Base-by-base conservation (phyloP, 2,797 vertebrate genomes). In the Xiphophorus birchmanni region DNA sequence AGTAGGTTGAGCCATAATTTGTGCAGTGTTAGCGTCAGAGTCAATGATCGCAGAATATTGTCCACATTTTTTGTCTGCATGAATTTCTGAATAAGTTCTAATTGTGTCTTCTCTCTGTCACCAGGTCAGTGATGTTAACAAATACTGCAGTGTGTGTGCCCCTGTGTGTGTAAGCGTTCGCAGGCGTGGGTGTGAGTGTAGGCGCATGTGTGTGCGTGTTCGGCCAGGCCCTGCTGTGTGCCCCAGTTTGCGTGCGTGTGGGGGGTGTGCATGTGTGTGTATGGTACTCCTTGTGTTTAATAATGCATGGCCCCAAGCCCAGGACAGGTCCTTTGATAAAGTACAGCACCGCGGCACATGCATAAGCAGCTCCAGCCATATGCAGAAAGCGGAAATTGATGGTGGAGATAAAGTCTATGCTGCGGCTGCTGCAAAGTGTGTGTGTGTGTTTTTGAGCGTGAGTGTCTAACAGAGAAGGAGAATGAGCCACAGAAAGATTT, bases 321-420 rank as follows among this genome's bases (percentile, higher is more conserved):
- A 94, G 94, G 94, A 96, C 94, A 85, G 93, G 92, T 85, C 93
- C 90, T 95, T 95, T 96, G 96, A 96, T 96, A 96, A 95, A 96
- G 94, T 95, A 93, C 93, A 95, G 94, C 92, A 92, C 92, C 86
- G 81, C 85, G 87, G 93, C 93, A 94, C 92, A 95, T 95, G 94
- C 94, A 96, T 96, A 96, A 96, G 96, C 95, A 96, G 93, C 95
- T 92, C 90, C 90, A 94, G 93, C 95, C 94, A 95, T 95, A 95
- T 96, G 95, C 95, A 96, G 93, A 96, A 91, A 93, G 90, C 80
- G 92, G 92, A 95, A 95, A 95, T 94, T 95, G 95, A 96, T 96
- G 94, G 95, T 90, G 85, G 91, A 95, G 95, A 96, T 96, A 95
- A 96, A 95, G 94, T 93, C 92, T 93, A 69, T 82, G 90, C 88